These are phyloP conservation scores for Ciconia nigra DNA, from an alignment of 2,797 vertebrate species.

Conservation along the genomic window DNA sequence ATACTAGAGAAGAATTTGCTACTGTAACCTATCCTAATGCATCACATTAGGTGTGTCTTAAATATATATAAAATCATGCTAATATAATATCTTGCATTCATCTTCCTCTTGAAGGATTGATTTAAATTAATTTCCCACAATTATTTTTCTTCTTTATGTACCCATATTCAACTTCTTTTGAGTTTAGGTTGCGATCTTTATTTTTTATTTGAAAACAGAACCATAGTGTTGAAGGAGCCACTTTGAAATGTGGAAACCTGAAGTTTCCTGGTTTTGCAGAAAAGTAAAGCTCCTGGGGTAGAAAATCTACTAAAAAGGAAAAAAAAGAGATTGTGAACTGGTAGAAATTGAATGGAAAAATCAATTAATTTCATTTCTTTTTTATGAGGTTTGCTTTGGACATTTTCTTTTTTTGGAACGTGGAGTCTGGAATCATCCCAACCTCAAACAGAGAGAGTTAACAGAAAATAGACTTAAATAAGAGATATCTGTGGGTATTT, in stretches of 20 bases:
- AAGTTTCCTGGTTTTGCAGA: not conserved
- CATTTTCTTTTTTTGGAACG: not conserved
- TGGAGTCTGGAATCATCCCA: not conserved
- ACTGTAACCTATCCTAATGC: not conserved
- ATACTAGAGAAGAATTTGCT: not conserved
- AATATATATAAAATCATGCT: not conserved
- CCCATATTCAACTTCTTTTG: not conserved
- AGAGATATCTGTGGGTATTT: not conserved
- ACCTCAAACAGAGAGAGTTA: not conserved
- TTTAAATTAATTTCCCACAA: not conserved
- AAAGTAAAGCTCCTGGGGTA: not conserved
- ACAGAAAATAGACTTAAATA: not conserved
- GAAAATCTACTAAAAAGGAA: not conserved
- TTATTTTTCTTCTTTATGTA: not conserved
- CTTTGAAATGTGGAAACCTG: not conserved
- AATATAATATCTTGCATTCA: not conserved
- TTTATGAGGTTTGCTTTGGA: not conserved
- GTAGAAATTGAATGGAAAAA: not conserved
- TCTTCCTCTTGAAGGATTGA: not conserved
- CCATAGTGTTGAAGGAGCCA: not conserved
- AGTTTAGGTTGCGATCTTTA: not conserved
- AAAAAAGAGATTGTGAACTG: not conserved
- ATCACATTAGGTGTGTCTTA: rapidly evolving
- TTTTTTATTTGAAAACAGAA: not conserved
- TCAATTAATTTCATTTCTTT: not conserved